Percentiles rank a stretch among this genome's conserved stretches.
phyloP scores from a whole-genome alignment of 2,888 invertebrate species.

The Nasonovia ribisnigri region DNA sequence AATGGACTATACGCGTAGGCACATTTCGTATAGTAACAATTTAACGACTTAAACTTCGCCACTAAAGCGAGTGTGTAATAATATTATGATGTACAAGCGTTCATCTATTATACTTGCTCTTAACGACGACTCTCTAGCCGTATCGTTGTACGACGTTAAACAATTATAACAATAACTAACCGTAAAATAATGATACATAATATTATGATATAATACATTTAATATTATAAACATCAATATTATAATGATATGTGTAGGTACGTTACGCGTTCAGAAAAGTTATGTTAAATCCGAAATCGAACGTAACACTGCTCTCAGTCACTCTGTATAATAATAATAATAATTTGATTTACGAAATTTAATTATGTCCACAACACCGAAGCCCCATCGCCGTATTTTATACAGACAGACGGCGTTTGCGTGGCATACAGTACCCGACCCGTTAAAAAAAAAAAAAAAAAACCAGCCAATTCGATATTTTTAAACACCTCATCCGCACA shows the following conservation, averaged over 20 bases:
- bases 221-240: too few relatives aligned
- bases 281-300: background rate
- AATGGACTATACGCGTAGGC: background rate
- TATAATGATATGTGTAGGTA: background rate
- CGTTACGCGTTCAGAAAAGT: background rate
- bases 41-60: background rate
- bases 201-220: background rate
- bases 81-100: background rate
- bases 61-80: background rate
- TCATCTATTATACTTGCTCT: background rate
- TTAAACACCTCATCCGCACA: background rate
- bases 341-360: background rate
- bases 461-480: background rate
- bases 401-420: background rate
- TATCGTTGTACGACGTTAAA: background rate
- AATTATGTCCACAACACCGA: background rate
- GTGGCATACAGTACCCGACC: background rate
- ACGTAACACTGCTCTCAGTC: background rate
- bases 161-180: background rate
- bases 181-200: too few relatives aligned
- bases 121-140: background rate
- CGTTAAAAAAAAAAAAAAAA: background rate
- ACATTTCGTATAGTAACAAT: background rate
- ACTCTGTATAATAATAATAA: background rate
- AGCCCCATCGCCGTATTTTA: background rate